Base-by-base conservation (phyloP, 2,888 invertebrate genomes). In the Aleiodes leptofemur region DNA sequence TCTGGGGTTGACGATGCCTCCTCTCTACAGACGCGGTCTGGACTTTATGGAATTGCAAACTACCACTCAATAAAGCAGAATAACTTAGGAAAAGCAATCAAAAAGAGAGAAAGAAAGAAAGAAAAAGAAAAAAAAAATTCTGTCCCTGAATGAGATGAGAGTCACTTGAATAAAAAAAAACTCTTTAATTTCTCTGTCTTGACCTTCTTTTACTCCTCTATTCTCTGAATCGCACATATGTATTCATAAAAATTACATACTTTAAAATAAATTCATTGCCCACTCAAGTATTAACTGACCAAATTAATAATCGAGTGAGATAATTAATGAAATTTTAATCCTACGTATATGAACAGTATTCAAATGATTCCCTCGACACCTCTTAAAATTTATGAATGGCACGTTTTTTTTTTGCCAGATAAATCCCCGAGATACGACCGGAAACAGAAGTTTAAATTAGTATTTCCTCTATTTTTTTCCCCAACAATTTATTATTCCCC, bases 11-110 rank as follows among this genome's bases (percentile, higher is more conserved):
- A 75, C 71, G 75, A 75, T 66, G 56, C 56, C 55, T 23, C 56
- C 55, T 23, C 23, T 14, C n/a, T 14, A n/a, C 23, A 43, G 16
- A 23, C 55, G 51, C 71, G 56, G 66, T 31, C 75, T 75, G 75
- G 68, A 56, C 71, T 64, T 75, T 71, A 64, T 57, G 71, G 75
- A 75, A 75, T 75, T 56, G 75, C 57, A 59, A 64, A 64, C 64
- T 64, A 48, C 64, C 48, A 64, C 23, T 64, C 64, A 64, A 64
- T 64, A 23, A 23, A 48, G n/a, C 43, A 38, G 14, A 64, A 64
- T 16, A 64, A 64, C 16, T 43, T 16, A 64, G 16, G 8, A 48
- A 64, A 64, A 48, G 14, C 23, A 64, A 64, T 64, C 48, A 64
- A 29, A 23, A 38, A 34, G 14, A 16, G 14, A n/a, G 13, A 11